A percentile compares a stretch with the other conserved stretches of the same genome.
These are phyloP conservation scores for Cryptoblepharus egeriae DNA, from an alignment of 2,797 vertebrate genomes.

Conservation along the genomic window DNA sequence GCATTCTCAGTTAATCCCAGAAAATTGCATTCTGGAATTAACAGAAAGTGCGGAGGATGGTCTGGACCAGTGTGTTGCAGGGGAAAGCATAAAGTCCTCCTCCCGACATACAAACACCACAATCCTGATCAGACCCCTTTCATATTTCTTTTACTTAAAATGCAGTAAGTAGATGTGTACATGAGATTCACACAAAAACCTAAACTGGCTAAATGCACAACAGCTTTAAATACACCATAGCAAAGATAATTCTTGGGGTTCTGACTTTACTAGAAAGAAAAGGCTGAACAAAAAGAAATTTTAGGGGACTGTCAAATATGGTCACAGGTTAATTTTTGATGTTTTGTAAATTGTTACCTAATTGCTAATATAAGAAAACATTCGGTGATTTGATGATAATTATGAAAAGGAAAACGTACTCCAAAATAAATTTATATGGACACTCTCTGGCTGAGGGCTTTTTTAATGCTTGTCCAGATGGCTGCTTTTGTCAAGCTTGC, in stretches of 20 bases:
- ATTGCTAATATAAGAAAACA: conserved; percentile 62
- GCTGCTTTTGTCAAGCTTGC: conserved; percentile 63
- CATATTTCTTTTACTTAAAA: conserved; percentile 18
- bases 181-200: background rate
- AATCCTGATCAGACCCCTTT: no score
- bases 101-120: no score
- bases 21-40: no score
- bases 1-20: no score
- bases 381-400: conserved; percentile 73
- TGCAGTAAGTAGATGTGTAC: background rate
- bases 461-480: conserved; percentile 55
- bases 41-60: no score
- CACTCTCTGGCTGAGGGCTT: conserved; percentile 68
- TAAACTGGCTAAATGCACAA: background rate
- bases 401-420: conserved; percentile 65
- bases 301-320: conserved; percentile 58
- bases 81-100: no score
- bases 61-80: no score
- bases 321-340: conserved; percentile 41
- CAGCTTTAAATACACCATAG: conserved; percentile 32
- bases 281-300: conserved; percentile 54
- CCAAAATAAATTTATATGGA: conserved; percentile 72
- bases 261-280: conserved; percentile 54
- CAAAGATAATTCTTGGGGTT: conserved; percentile 53
- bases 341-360: conserved; percentile 63